These are phyloP conservation scores for Akabosia matsudoensis DNA, from an alignment of 1,140 invertebrate species.

Conservation along the genomic window DNA sequence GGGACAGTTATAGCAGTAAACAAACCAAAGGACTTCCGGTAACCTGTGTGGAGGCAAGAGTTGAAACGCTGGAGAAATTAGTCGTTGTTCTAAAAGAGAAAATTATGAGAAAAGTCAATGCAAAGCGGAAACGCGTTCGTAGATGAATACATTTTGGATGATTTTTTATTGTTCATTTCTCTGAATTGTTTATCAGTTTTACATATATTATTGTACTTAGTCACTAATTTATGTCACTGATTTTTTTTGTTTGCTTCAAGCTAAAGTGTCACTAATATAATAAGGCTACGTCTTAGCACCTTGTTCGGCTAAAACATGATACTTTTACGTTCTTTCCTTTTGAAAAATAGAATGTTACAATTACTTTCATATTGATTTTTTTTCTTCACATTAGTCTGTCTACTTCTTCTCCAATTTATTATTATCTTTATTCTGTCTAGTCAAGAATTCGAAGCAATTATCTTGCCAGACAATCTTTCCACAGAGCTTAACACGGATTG, in stretches of 20 bases:
- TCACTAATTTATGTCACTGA: background rate
- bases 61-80: background rate
- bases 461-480: too few relatives aligned
- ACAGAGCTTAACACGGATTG: too few relatives aligned
- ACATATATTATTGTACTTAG: background rate
- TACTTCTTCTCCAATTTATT: too few relatives aligned
- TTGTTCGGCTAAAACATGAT: background rate
- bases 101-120: background rate
- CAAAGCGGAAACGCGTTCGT: background rate
- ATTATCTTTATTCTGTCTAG: too few relatives aligned
- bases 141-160: background rate
- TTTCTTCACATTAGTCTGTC: too few relatives aligned
- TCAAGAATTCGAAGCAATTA: too few relatives aligned
- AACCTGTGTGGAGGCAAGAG: background rate
- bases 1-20: background rate
- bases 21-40: too few relatives aligned
- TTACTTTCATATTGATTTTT: background rate
- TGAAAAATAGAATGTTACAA: too few relatives aligned
- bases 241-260: background rate
- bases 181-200: too few relatives aligned
- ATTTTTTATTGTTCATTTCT: background rate
- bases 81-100: background rate
- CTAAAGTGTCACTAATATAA: background rate
- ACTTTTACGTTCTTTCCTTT: too few relatives aligned
- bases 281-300: slow-evolving; percentile 6